Evolutionary conservation across 2,888 invertebrate species (phyloP).

Genomic region (Nymphalis c-album): DNA sequence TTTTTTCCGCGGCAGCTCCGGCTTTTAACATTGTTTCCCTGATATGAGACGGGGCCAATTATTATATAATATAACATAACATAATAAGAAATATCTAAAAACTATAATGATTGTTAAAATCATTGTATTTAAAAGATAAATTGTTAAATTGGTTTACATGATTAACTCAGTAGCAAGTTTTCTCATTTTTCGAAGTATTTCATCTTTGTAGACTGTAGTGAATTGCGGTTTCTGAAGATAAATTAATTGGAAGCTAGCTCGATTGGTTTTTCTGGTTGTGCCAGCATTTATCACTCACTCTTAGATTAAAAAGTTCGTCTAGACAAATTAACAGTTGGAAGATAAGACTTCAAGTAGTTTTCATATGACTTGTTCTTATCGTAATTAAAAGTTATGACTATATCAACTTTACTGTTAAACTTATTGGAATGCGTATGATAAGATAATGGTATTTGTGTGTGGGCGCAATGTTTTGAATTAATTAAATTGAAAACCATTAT

Average conservation of each 20-base stretch:
- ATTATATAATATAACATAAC: too few relatives aligned
- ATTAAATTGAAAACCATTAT: not conserved
- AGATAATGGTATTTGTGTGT: not conserved
- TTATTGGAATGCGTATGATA: not conserved
- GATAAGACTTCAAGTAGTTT: slow-evolving; percentile 11
- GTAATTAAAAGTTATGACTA: slow-evolving; percentile 1
- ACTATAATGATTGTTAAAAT: too few relatives aligned
- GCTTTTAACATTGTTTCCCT: too few relatives aligned
- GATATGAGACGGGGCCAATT: too few relatives aligned
- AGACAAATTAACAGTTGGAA: slow-evolving; percentile 29
- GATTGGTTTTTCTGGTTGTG: slow-evolving; percentile 41
- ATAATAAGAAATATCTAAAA: too few relatives aligned
- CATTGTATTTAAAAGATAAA: too few relatives aligned
- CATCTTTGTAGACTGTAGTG: slow-evolving; percentile 34
- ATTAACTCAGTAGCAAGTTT: slow-evolving; percentile 39
- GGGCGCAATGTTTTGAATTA: not conserved
- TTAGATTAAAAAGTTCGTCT: slow-evolving; percentile 47
- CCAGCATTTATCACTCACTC: slow-evolving; percentile 40
- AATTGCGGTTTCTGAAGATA: slow-evolving; percentile 40
- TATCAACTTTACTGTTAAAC: slow-evolving; percentile 1
- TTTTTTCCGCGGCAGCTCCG: too few relatives aligned
- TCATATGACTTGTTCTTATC: slow-evolving; percentile 3
- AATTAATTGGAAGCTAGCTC: slow-evolving; percentile 41
- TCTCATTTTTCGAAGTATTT: slow-evolving; percentile 20
- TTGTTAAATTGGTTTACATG: too few relatives aligned